A percentile compares a stretch with the other conserved stretches of the same genome.
Evolutionary conservation across 2,113 vertebrate species (phyloP).

Genomic region (Sarotherodon lohbergeri): DNA sequence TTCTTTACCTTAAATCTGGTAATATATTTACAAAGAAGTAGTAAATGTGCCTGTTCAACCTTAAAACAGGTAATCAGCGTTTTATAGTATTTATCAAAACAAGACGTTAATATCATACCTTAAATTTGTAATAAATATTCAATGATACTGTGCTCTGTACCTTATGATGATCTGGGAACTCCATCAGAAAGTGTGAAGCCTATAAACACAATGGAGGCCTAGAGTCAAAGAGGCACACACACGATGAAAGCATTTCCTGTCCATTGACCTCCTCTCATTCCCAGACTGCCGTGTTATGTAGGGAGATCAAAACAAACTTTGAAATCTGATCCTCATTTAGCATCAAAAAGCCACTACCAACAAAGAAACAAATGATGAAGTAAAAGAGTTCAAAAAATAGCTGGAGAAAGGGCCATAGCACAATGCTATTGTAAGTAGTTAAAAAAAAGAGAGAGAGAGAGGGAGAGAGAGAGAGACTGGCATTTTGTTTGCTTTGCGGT

Average conservation of each 20-base stretch:
- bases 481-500: background rate
- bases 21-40: background rate
- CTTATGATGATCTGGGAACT: constrained; percentile 31
- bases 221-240: constrained; percentile 36
- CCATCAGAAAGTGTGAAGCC: constrained; percentile 13
- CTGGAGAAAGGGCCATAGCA: background rate
- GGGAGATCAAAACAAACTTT: constrained; percentile 60
- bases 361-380: constrained; percentile 48
- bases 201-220: constrained; percentile 44
- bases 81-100: background rate
- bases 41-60: background rate
- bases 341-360: constrained; percentile 58
- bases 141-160: background rate
- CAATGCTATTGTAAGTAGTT: constrained; percentile 22
- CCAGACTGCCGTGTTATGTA: constrained; percentile 24
- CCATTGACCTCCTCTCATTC: constrained; percentile 46
- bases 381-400: constrained; percentile 39
- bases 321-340: constrained; percentile 56
- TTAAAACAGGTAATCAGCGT: background rate
- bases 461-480: background rate
- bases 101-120: background rate
- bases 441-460: background rate
- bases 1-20: background rate
- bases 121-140: background rate
- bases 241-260: constrained; percentile 61